These are phyloP conservation scores for Colletes latitarsis DNA, from an alignment of 1,140 invertebrate genomes.

Conservation along the genomic window DNA sequence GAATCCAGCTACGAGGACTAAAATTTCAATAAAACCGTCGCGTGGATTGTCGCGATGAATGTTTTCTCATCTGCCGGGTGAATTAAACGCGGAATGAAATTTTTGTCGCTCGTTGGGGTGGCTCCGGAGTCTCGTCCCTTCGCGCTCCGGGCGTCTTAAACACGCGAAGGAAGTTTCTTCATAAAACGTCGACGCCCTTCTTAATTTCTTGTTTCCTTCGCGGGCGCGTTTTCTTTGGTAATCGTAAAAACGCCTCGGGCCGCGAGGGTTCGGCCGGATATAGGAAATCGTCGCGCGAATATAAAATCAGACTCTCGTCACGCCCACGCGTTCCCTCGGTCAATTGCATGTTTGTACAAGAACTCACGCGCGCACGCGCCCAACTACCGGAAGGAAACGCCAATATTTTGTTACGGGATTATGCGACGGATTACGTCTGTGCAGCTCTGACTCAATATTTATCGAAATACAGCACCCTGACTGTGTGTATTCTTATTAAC, in stretches of 20 bases:
- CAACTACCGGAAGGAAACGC: too few species aligned
- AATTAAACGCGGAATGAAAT: constrained; percentile 49
- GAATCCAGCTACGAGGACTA: not conserved
- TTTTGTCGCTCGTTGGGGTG: constrained; percentile 34
- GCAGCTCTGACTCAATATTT: too few species aligned
- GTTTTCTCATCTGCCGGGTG: not conserved
- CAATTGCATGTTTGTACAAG: not conserved
- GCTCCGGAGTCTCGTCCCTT: constrained; percentile 14
- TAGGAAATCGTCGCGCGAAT: constrained; percentile 55
- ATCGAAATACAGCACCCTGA: too few species aligned
- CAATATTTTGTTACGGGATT: too few species aligned
- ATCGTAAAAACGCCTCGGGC: constrained; percentile 58
- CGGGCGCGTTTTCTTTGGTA: constrained; percentile 50
- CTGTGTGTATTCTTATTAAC: too few species aligned
- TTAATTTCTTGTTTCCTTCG: constrained; percentile 66
- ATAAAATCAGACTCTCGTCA: constrained; percentile 8
- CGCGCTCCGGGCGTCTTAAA: constrained; percentile 42
- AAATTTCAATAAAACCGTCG: not conserved
- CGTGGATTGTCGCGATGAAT: not conserved
- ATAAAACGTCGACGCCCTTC: constrained; percentile 57
- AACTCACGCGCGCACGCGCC: not conserved
- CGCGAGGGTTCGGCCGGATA: constrained; percentile 39
- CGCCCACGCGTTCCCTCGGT: not conserved
- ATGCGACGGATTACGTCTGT: too few species aligned
- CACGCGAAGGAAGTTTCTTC: constrained; percentile 49